Evolutionary conservation across 2,113 vertebrate genomes (phyloP).

Genomic region (cattle (Bos taurus)): DNA sequence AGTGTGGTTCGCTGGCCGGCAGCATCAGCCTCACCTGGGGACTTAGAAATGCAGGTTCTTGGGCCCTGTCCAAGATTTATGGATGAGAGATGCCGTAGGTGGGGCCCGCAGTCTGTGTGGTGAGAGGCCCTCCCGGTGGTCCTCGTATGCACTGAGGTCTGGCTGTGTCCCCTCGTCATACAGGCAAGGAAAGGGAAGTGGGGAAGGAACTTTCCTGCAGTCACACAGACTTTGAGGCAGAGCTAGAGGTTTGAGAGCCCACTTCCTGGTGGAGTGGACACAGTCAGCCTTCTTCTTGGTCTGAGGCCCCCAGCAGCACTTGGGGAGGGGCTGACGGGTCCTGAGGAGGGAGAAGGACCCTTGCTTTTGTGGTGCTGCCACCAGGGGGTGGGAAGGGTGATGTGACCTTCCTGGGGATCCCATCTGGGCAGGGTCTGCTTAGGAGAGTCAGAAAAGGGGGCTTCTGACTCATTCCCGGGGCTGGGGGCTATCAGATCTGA

Average conservation of each 20-base stretch:
- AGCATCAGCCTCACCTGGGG: background rate
- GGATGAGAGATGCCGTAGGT: background rate
- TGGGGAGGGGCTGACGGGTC: background rate
- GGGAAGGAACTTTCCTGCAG: rapidly evolving
- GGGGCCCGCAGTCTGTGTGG: background rate
- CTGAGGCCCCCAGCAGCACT: background rate
- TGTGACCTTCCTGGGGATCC: background rate
- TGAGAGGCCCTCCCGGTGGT: background rate
- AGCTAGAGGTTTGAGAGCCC: background rate
- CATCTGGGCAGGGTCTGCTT: too few species aligned
- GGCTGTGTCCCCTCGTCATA: background rate
- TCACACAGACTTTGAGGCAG: background rate
- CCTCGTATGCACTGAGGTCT: background rate
- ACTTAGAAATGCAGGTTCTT: background rate
- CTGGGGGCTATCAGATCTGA: background rate
- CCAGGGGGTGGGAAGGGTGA: background rate
- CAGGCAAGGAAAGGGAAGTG: background rate
- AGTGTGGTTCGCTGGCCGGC: too few species aligned
- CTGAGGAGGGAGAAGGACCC: background rate
- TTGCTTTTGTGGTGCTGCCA: background rate
- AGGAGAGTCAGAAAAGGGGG: background rate
- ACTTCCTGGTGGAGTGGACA: background rate
- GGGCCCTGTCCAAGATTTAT: background rate
- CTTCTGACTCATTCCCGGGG: background rate
- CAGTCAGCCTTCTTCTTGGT: background rate